phyloP scores from a whole-genome alignment of 2,113 vertebrate species.

The Cromileptes altivelis region DNA sequence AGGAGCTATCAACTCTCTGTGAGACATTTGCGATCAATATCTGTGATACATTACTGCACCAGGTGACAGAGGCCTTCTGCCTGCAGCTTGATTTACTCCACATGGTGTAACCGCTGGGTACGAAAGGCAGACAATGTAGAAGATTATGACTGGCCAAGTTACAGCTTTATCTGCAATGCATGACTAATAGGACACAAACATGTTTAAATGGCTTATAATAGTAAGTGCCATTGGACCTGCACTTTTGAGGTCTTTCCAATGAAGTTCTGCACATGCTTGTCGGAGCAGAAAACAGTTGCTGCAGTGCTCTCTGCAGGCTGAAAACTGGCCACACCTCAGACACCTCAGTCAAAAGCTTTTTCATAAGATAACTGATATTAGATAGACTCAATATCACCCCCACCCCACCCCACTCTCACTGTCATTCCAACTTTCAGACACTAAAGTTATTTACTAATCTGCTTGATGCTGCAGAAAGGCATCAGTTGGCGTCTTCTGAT shows the following conservation, averaged over 20 bases:
- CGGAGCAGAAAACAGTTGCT: background rate
- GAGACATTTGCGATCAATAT: background rate
- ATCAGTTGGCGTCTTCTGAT: too few species aligned
- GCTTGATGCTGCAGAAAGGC: too few species aligned
- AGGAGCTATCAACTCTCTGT: background rate
- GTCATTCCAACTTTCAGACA: too few species aligned
- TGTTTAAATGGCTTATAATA: background rate
- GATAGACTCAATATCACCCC: too few species aligned
- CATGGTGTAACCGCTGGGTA: conserved; percentile 2
- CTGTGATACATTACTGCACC: background rate
- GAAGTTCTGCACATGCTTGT: background rate
- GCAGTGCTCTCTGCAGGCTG: conserved; percentile 4
- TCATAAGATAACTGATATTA: background rate
- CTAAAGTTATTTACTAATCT: too few species aligned
- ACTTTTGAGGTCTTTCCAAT: background rate
- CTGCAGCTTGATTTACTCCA: conserved; percentile 17
- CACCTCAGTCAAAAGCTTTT: background rate
- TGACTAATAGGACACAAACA: conserved; percentile 23
- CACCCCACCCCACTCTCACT: too few species aligned
- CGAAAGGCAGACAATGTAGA: conserved; percentile 15
- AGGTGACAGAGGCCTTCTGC: background rate
- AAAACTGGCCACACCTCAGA: background rate
- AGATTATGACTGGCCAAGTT: background rate
- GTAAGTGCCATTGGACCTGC: background rate
- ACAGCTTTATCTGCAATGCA: conserved; percentile 48